Percentiles rank a stretch among this genome's conserved stretches.
Evolutionary conservation across 2,888 invertebrate species (phyloP).

Genomic region (Cosmia pyralina): DNA sequence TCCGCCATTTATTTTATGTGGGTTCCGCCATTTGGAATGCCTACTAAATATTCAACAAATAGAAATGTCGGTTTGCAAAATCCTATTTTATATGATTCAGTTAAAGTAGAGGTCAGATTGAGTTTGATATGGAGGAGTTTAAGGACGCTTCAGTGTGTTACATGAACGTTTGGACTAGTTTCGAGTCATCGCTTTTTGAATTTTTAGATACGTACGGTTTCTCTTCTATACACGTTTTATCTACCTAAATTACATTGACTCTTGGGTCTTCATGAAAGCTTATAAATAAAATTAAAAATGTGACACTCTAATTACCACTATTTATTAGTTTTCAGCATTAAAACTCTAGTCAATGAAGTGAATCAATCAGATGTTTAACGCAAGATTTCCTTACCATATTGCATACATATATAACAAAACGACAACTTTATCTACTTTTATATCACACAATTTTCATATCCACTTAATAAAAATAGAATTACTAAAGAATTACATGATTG

Average conservation of each 20-base stretch:
- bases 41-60: slow-evolving; percentile 63
- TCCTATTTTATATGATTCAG: slow-evolving; percentile 53
- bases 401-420: slow-evolving; percentile 45
- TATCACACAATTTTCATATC: slow-evolving; percentile 46
- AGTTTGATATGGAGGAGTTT: slow-evolving; percentile 24
- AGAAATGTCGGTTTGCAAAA: slow-evolving; percentile 56
- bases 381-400: slow-evolving; percentile 18
- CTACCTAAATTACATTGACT: background rate
- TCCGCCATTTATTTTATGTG: slow-evolving; percentile 65
- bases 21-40: slow-evolving; percentile 59
- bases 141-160: slow-evolving; percentile 31
- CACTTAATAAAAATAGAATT: slow-evolving; percentile 59
- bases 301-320: background rate
- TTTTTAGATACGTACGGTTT: background rate
- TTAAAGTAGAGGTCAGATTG: slow-evolving; percentile 31
- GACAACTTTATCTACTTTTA: slow-evolving; percentile 47
- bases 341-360: background rate
- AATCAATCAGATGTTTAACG: slow-evolving; percentile 10
- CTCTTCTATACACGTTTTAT: slow-evolving; percentile 14
- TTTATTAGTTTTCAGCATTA: background rate
- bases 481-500: slow-evolving; percentile 52
- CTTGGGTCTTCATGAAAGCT: background rate
- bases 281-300: background rate
- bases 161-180: background rate
- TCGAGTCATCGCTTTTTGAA: slow-evolving; percentile 26